Base-by-base conservation (phyloP, 1,140 invertebrate species). In the Heliconius hewitsoni region DNA sequence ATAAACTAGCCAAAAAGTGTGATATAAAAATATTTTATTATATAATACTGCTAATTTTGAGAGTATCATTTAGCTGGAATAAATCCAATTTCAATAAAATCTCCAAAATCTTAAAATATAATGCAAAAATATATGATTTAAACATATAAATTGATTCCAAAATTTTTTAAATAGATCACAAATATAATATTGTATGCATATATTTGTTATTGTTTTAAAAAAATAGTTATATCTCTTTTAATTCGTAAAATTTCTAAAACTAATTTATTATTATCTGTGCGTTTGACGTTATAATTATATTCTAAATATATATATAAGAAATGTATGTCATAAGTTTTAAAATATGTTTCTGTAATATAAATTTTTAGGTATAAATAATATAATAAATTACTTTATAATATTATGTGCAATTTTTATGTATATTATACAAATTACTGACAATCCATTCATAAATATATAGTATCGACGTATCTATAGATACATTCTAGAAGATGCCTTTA, bases 31-130 rank as follows among this genome's bases (percentile, higher is more conserved):
- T 18, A 16, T 66, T 66, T 66, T 66, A 30, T 27, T 66, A 66
- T 66, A 66, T 66, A 66, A 66, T 66, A 66, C 60, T 66, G 60
- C 11, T 16, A 66, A 66, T 66, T 66, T 66, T 30, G 60, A 66
- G 13, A 5, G 13, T 30, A 66, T 66, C 3, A 16, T 23, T 66
- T 66, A 66, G 27, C 4, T 30, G 11, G 9, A 13, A 30, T 66
- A 13, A 30, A 13, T 66, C 2, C 5, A 30, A 66, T 66, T 30
- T 16, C 23, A 27, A 30, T 30, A 66, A 27, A 66, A 66, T 66
- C 60, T 66, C n/a, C 18, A 23, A 57, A 23, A 9, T 23, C 8
- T 66, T 11, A 23, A 23, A 23, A 57, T 23, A 23, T 27, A 23
- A 57, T 57, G 27, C 5, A 55, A 55, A 46, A 55, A 19, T 55